Evolutionary conservation across 1,140 invertebrate species (phyloP), one percentile per base, ranked within the genome.

Genomic region (Conopomorpha cramerella): DNA sequence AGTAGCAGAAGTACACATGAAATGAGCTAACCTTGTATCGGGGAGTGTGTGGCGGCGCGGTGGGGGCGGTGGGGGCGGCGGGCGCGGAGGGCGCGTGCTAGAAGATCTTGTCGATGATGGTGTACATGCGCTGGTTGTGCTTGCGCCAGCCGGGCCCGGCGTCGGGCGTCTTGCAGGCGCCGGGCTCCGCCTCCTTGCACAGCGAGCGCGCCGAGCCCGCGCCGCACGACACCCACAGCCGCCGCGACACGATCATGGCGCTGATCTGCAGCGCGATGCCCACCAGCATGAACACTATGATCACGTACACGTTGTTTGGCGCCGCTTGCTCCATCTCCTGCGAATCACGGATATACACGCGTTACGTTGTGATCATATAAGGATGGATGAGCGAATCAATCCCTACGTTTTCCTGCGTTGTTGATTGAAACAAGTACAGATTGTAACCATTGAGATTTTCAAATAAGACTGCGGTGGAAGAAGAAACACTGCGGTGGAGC

Each of bases 101-200:
- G 67, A 72, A 72, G 68, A 72, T 72, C 43, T 68, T 72, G 51
- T 72, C 67, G 34, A 72, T 54, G 40, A 72, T 67, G 18, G 67
- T 67, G 55, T 72, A 67, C 67, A 72, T 72, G 43, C 64, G 52
- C 17, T 67, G 53, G 42, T 68, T 72, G 43, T 64, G 63, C 52
- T 61, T 67, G 41, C 61, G 51, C 56, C 62, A 62, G 41, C 56
- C 60, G 37, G 60, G 53, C 35, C 45, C 51, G 40, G 51, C 23
- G 18, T 45, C 43, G 36, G 25, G 49, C 8, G 8, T 30, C 25
- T 30, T 25, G 16, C 12, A 18, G 7, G 38, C 15, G 10, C 17
- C 33, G 29, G 49, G 46, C 43, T 46, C 45, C 34, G 34, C 45
- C 42, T 66, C 66, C 28, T 27, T 30, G 30, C 29, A 35, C 30